Conservation (phyloP, 2,113 vertebrate genomes). For the Ageneiosus marmoratus region DNA sequence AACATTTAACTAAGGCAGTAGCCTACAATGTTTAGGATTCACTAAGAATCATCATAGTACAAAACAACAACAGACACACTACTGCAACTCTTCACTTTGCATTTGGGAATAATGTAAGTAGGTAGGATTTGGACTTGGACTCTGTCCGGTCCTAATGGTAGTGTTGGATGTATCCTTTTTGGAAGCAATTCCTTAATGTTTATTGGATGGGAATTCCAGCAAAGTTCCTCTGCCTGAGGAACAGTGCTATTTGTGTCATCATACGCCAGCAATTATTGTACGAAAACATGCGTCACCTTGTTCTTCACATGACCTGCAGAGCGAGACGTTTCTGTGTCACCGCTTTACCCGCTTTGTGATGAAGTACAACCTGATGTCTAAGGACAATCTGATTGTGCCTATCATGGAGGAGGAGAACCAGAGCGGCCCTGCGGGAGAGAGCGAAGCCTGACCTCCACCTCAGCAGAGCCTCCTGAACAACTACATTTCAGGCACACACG, state of each 20-base stretch:
- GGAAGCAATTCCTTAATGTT: not conserved
- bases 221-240: not conserved
- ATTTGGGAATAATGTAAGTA: not conserved
- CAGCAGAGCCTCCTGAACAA: not conserved
- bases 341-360: conserved; percentile 98
- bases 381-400: conserved; percentile 99
- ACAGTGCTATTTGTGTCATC: not conserved
- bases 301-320: conserved; percentile 69
- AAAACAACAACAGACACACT: too few species aligned
- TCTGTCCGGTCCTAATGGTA: not conserved
- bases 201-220: not conserved
- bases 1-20: not conserved
- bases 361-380: conserved; percentile 99
- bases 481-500: not conserved
- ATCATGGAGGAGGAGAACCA: conserved; percentile 98
- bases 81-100: not conserved
- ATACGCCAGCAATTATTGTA: not conserved
- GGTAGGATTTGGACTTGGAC: not conserved
- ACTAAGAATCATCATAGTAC: not conserved
- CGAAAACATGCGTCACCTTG: not conserved
- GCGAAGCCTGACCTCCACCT: conserved; percentile 85
- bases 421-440: conserved; percentile 91
- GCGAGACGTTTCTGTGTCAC: conserved; percentile 98
- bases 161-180: too few species aligned
- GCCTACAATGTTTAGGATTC: not conserved